Conservation (phyloP, 2,797 vertebrate genomes). For the Tachyglossus aculeatus region DNA sequence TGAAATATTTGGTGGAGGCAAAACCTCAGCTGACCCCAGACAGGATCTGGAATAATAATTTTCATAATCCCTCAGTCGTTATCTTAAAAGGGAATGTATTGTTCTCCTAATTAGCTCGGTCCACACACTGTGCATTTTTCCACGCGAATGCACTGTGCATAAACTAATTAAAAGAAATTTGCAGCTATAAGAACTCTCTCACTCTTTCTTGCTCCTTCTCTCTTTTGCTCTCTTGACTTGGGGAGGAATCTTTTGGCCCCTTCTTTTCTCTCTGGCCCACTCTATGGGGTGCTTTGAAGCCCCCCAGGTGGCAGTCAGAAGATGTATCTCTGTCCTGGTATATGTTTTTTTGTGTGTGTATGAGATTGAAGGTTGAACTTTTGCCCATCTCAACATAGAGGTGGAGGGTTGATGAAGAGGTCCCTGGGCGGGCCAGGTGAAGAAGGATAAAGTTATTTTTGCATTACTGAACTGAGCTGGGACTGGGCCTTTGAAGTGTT, state of each 20-base stretch:
- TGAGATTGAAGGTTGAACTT: no score
- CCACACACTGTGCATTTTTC: slow-evolving; percentile 72
- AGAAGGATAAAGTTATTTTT: no score
- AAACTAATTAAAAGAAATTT: slow-evolving; percentile 78
- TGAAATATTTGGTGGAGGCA: slow-evolving; percentile 65
- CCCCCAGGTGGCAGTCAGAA: no score
- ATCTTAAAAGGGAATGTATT: slow-evolving; percentile 73
- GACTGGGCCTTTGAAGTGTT: no score
- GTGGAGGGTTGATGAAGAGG: no score
- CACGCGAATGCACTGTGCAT: slow-evolving; percentile 74
- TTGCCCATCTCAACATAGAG: no score
- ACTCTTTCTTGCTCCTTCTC: slow-evolving; percentile 65
- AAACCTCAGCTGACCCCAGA: slow-evolving; percentile 69
- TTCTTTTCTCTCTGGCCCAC: neutral
- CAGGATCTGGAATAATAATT: slow-evolving; percentile 74
- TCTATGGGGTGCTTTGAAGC: neutral
- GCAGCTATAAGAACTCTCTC: slow-evolving; percentile 71
- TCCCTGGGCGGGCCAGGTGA: no score
- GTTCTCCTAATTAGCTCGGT: slow-evolving; percentile 77
- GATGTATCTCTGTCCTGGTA: no score
- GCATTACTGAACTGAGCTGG: no score
- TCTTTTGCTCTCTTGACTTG: neutral
- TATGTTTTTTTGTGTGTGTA: no score
- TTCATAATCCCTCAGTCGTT: slow-evolving; percentile 75
- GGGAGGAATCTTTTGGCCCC: neutral